Conservation (phyloP, 2,797 vertebrate species). For the Poecilia wingei region DNA sequence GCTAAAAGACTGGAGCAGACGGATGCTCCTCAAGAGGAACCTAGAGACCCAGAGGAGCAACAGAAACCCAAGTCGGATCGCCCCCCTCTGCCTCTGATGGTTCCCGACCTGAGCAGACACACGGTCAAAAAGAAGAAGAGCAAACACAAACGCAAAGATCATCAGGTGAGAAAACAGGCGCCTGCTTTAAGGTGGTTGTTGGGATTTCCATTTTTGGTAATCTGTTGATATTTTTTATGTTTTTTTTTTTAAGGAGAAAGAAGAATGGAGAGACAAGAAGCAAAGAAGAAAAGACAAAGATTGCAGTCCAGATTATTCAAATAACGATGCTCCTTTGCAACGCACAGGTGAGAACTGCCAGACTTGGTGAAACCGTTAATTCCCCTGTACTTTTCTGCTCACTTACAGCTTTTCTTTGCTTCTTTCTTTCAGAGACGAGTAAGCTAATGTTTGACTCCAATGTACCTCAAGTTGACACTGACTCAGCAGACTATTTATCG, state of each 20-base stretch:
- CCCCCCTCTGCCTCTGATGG: constrained; percentile 23
- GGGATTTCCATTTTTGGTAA: not conserved
- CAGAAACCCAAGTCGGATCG: constrained; percentile 45
- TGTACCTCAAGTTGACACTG: constrained; percentile 26
- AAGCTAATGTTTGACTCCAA: constrained; percentile 52
- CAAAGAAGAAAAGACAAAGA: constrained; percentile 46
- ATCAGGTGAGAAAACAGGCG: constrained; percentile 44
- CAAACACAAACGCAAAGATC: constrained; percentile 66
- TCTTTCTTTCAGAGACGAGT: constrained; percentile 52
- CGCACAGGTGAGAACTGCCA: constrained; percentile 41
- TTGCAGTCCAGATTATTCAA: constrained; percentile 22
- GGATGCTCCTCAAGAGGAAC: constrained; percentile 63
- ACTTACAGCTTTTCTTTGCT: not conserved
- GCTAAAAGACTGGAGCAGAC: constrained; percentile 69
- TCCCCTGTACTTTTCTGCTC: not conserved
- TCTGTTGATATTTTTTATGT: not conserved
- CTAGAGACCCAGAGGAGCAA: constrained; percentile 25
- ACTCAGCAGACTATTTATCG: constrained; percentile 66
- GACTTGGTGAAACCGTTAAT: too few relatives aligned
- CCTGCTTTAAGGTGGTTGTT: not conserved
- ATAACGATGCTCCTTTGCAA: constrained; percentile 24
- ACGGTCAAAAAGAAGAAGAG: constrained; percentile 62
- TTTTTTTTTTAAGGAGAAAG: constrained; percentile 49
- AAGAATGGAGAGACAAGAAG: constrained; percentile 36
- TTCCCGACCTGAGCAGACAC: constrained; percentile 41